Evolutionary conservation across 2,888 invertebrate species (phyloP).

Genomic region (Idaea biselata): DNA sequence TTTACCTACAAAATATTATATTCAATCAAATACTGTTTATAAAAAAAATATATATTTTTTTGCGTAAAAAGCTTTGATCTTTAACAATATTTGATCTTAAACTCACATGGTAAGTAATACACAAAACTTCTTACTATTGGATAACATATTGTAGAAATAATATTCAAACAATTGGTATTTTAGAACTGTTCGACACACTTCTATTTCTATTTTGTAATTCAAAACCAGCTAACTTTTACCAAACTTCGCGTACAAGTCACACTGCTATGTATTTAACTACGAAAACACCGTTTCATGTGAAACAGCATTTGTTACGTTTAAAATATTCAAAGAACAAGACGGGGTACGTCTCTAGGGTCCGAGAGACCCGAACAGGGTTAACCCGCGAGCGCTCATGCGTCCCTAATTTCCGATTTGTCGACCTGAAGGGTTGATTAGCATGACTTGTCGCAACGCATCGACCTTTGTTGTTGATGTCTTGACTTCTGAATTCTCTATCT

Average conservation of each 20-base stretch:
- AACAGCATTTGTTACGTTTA: conserved; percentile 60
- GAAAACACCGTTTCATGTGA: conserved; percentile 34
- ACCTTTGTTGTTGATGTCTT: conserved; percentile 58
- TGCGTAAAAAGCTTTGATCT: too few species aligned
- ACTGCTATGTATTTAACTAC: background rate
- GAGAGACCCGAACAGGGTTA: conserved; percentile 60
- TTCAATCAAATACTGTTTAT: too few species aligned
- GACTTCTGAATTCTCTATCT: conserved; percentile 29
- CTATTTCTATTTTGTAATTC: background rate
- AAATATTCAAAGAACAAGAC: conserved; percentile 78
- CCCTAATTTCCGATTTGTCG: conserved; percentile 80
- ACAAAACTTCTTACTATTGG: too few species aligned
- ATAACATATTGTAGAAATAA: too few species aligned
- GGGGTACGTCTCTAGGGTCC: conserved; percentile 61
- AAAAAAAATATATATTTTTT: too few species aligned
- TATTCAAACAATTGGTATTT: too few species aligned
- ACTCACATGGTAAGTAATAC: too few species aligned
- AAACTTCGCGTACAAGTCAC: background rate
- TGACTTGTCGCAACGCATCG: conserved; percentile 73
- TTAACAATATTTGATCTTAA: too few species aligned
- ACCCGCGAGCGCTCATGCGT: conserved; percentile 76
- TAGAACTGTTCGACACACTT: background rate
- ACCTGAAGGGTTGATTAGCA: conserved; percentile 78
- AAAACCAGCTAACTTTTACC: background rate
- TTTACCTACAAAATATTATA: too few species aligned